Conservation (phyloP, 2,888 invertebrate species). For the Bhutanitis thaidina region DNA sequence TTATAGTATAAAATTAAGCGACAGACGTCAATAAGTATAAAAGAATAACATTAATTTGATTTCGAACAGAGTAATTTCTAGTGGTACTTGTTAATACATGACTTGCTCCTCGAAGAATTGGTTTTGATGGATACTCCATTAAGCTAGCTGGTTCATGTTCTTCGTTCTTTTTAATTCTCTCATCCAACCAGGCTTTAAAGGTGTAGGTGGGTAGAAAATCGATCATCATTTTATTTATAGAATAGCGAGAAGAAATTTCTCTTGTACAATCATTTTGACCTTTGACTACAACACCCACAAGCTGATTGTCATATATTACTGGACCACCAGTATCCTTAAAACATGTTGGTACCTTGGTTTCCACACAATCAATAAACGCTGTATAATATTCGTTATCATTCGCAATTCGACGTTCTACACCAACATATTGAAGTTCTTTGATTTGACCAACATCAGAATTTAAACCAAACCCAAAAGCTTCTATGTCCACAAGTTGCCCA, state of each 20-base stretch:
- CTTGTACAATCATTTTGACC: slow-evolving; percentile 55
- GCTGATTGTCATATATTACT: slow-evolving; percentile 51
- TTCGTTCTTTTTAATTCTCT: slow-evolving; percentile 56
- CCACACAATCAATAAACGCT: slow-evolving; percentile 61
- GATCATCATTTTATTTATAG: slow-evolving; percentile 53
- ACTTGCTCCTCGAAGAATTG: slow-evolving; percentile 28
- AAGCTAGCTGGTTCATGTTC: slow-evolving; percentile 38
- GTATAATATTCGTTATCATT: slow-evolving; percentile 28
- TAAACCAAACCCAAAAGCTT: slow-evolving; percentile 62
- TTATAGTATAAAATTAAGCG: slow-evolving; percentile 10
- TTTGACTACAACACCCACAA: slow-evolving; percentile 53
- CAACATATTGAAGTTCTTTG: slow-evolving; percentile 56
- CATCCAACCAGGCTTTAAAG: slow-evolving; percentile 63
- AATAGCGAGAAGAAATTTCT: slow-evolving; percentile 53
- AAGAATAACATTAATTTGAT: slow-evolving; percentile 3
- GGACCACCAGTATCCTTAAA: slow-evolving; percentile 67
- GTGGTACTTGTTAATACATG: slow-evolving; percentile 34
- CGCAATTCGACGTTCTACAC: slow-evolving; percentile 46
- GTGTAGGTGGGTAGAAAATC: slow-evolving; percentile 53
- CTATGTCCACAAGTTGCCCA: slow-evolving; percentile 43
- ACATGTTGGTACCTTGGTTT: slow-evolving; percentile 61
- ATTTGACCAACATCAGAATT: slow-evolving; percentile 52
- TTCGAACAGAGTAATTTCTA: slow-evolving; percentile 1
- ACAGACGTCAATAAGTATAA: slow-evolving; percentile 9
- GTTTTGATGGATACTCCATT: slow-evolving; percentile 44